Evolutionary conservation across 2,888 invertebrate species (phyloP), one percentile per base, ranked within the genome.

Genomic region (Sinotaia quadrata): DNA sequence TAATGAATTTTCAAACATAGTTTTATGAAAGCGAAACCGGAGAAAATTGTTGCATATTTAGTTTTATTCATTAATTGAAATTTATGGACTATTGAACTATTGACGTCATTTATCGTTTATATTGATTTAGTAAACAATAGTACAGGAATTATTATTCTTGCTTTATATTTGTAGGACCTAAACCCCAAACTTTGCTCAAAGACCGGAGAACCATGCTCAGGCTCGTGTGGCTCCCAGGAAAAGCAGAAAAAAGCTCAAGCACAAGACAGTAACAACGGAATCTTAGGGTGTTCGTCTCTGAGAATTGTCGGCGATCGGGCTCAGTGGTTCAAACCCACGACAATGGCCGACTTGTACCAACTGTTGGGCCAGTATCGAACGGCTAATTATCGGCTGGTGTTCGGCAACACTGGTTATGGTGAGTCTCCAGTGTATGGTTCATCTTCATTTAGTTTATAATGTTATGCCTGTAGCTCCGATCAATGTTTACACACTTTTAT

Each of bases 381-480:
- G 8, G 75, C 75, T 49, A 79, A 71, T 33, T 72, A 78, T 59
- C 73, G 91, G 77, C 83, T 94, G 0, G 91, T 94, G 3, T 92
- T 92, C 29, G 94, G 94, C 31, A 94, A 94, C 82, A 94, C 94
- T 1, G 93, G 92, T 4, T 91, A 91, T 87, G 94, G 94, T 70
- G 24, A 67, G 47, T n/a, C n/a, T n/a, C n/a, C n/a, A n/a, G n/a
- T n/a, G n/a, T n/a, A n/a, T n/a, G n/a, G n/a, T n/a, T n/a, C n/a
- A n/a, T n/a, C n/a, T n/a, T n/a, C n/a, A n/a, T n/a, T n/a, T n/a
- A n/a, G n/a, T n/a, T n/a, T n/a, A n/a, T n/a, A n/a, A n/a, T n/a
- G n/a, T n/a, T n/a, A n/a, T n/a, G n/a, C n/a, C n/a, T n/a, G n/a
- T n/a, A n/a, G n/a, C n/a, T n/a, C n/a, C n/a, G n/a, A n/a, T n/a